These are phyloP conservation scores for Crocallis elinguaria DNA, from an alignment of 2,888 invertebrate genomes.

Conservation along the genomic window DNA sequence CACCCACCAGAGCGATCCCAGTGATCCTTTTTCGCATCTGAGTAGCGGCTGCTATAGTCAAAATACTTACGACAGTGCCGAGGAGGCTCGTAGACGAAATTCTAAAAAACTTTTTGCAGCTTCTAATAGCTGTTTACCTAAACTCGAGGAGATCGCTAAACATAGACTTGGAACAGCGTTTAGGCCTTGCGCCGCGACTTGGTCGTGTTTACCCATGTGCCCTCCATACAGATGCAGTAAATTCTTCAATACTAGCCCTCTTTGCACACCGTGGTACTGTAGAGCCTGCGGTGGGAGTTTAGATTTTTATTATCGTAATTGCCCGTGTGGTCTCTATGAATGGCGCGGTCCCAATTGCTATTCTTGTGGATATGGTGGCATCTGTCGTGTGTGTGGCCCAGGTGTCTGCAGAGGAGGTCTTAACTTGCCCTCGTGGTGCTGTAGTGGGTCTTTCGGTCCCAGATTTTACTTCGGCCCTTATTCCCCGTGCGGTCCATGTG, in stretches of 20 bases:
- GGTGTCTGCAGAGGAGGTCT: conserved; percentile 37
- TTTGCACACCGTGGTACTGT: conserved; percentile 31
- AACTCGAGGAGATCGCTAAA: too few relatives aligned
- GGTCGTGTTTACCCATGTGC: conserved; percentile 29
- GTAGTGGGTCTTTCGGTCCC: conserved; percentile 2
- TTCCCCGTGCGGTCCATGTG: conserved; percentile 11
- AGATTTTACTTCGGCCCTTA: conserved; percentile 1
- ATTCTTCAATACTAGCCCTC: conserved; percentile 33
- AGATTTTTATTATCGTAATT: background rate
- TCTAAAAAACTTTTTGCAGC: too few relatives aligned
- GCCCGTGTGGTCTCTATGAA: conserved; percentile 14
- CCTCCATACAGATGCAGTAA: conserved; percentile 21
- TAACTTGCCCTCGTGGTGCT: conserved; percentile 16
- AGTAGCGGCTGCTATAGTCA: too few relatives aligned
- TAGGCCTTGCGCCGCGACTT: background rate
- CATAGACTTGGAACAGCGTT: background rate
- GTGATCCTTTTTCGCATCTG: too few relatives aligned
- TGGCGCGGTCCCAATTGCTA: conserved; percentile 28
- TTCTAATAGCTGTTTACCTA: too few relatives aligned
- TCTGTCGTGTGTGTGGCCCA: conserved; percentile 32
- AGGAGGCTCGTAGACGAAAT: too few relatives aligned
- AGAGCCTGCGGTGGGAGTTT: background rate
- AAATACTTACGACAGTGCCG: too few relatives aligned
- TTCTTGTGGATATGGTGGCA: conserved; percentile 33
- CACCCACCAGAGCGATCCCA: too few relatives aligned